A percentile compares a stretch with the other conserved stretches of the same genome.
Evolutionary conservation across 1,140 invertebrate species (phyloP).

Genomic region (Dinothrombium tinctorium): DNA sequence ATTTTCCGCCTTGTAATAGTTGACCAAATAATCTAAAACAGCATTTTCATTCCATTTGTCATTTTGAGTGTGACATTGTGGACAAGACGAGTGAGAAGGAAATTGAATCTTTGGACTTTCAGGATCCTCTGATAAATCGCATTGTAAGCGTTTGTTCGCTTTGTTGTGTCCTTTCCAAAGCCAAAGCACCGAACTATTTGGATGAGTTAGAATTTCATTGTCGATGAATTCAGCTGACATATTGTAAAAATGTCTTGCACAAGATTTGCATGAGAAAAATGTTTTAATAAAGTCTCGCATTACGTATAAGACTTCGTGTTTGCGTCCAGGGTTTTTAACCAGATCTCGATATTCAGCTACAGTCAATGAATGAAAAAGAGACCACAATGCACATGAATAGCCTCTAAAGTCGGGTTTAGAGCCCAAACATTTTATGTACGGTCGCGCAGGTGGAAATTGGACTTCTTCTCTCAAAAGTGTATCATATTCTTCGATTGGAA

Average conservation of each 20-base stretch:
- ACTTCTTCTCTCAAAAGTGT: too few relatives aligned
- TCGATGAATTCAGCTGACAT: slow-evolving; percentile 38
- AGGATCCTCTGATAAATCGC: slow-evolving; percentile 70
- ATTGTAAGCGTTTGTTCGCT: slow-evolving; percentile 60
- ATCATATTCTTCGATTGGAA: too few relatives aligned
- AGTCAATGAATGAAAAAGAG: slow-evolving; percentile 73
- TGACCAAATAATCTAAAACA: too few relatives aligned
- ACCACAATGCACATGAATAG: slow-evolving; percentile 94
- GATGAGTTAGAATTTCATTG: slow-evolving; percentile 35
- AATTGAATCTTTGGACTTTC: slow-evolving; percentile 67
- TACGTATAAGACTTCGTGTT: slow-evolving; percentile 42
- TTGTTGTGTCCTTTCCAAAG: slow-evolving; percentile 83
- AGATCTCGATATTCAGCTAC: slow-evolving; percentile 39
- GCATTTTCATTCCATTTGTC: too few relatives aligned
- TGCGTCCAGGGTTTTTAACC: slow-evolving; percentile 18
- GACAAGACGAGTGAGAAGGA: slow-evolving; percentile 41
- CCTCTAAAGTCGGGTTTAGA: slow-evolving; percentile 43
- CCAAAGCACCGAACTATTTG: slow-evolving; percentile 60
- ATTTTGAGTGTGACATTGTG: too few relatives aligned
- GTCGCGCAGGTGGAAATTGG: too few relatives aligned
- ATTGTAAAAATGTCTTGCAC: slow-evolving; percentile 52
- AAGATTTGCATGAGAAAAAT: slow-evolving; percentile 84
- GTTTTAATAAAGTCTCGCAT: slow-evolving; percentile 70
- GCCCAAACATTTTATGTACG: slow-evolving; percentile 58
- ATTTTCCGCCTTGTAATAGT: too few relatives aligned